A percentile compares a stretch with the other conserved stretches of the same genome.
Evolutionary conservation across 2,113 vertebrate genomes (phyloP).

Genomic region (Calyptommatus sinebrachiatus): DNA sequence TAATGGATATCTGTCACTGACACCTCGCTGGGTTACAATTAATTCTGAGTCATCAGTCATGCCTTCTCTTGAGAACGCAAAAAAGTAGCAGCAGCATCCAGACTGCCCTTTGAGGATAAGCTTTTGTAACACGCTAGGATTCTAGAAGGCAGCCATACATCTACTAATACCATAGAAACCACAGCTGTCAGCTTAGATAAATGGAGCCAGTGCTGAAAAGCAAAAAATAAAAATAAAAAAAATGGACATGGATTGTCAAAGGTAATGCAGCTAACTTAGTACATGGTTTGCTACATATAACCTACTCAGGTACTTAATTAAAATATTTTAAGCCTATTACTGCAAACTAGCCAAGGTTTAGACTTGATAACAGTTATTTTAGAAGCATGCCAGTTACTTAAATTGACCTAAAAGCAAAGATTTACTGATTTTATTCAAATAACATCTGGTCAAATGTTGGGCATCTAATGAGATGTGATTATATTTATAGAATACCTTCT

Average conservation of each 20-base stretch:
- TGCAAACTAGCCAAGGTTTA: neutral
- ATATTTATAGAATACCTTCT: neutral
- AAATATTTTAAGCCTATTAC: conserved; percentile 18
- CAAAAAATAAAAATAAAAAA: neutral
- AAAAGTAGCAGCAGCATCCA: conserved; percentile 33
- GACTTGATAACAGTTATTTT: neutral
- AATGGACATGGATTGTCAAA: conserved; percentile 28
- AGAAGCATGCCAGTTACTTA: neutral
- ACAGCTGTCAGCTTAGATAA: conserved; percentile 47
- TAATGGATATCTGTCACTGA: conserved; percentile 43
- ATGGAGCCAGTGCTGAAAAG: neutral
- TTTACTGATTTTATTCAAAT: neutral
- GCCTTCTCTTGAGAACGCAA: conserved; percentile 33
- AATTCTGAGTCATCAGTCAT: conserved; percentile 50
- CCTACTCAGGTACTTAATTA: conserved; percentile 37
- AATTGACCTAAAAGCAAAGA: neutral
- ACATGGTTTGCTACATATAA: conserved; percentile 31
- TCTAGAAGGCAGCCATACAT: conserved; percentile 36
- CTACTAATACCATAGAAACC: conserved; percentile 37
- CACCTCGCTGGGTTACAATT: conserved; percentile 41
- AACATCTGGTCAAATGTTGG: neutral
- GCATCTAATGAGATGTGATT: neutral
- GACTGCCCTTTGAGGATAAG: conserved; percentile 39
- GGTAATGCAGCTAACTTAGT: conserved; percentile 34
- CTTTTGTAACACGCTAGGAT: conserved; percentile 31